Evolutionary conservation across 2,113 vertebrate genomes (phyloP), one percentile per base, ranked within the genome.

Genomic region (Ptychochromis oligacanthus): DNA sequence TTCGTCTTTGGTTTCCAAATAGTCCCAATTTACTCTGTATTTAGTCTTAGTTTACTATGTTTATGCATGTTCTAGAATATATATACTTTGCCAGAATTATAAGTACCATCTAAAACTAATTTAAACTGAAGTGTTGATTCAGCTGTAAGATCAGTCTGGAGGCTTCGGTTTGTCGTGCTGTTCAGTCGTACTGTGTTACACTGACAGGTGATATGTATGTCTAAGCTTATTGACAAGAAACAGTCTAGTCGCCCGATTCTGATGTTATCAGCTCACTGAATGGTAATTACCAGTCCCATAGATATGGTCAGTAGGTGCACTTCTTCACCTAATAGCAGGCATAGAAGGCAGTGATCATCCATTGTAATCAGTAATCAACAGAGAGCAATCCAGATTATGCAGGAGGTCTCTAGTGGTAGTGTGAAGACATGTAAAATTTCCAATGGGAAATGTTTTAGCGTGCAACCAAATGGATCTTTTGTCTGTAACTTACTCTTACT

Each of bases 101-200:
- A 72, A 72, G 67, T 34, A 54, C 46, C 43, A n/a, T 72, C 67
- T 72, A 72, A 72, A 12, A 54, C 46, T 72, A 72, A 72, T 72
- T 72, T 72, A 72, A 72, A 49, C 18, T 34, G 67, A 54, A 72
- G 7, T 72, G 18, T 72, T 54, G 67, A 72, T 34, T 72, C 67
- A 72, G 67, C 46, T 72, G 67, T 31, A 72, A 26, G 46, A 54
- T 72, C 46, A 54, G 67, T 72, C 67, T 72, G 67, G 67, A 72
- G 46, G 67, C 67, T 54, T 34, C 67, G 8, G 46, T 31, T 72
- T 72, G 67, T 72, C 46, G 24, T 34, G 67, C 67, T 54, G 46
- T 54, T 72, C 46, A 72, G 4, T 72, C 2, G 2, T n/a, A 28
- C 31, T 54, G 67, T 52, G 49, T 52, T 52, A 72, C 67, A 72